Evolutionary conservation across 2,797 vertebrate species (phyloP), one percentile per base, ranked within the genome.

Genomic region (Spinibarbus caldwelli): DNA sequence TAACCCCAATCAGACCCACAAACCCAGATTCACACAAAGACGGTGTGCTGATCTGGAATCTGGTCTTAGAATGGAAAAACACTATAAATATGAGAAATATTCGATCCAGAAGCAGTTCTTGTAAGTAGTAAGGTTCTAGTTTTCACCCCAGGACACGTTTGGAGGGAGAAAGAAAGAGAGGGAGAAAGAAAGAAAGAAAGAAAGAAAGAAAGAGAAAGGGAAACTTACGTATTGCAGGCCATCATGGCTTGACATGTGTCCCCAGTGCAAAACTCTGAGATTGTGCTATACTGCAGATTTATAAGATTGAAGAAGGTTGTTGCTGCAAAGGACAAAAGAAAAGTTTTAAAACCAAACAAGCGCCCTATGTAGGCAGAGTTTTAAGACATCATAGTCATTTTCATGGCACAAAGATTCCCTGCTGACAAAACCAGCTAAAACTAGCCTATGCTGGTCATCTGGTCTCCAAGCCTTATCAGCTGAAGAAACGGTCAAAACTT

Each of bases 271-370:
- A 99, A 99, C 93, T 99, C 98, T 43, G 98, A 99, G 95, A 99
- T 97, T 93, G 98, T 99, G 96, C 98, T 99, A 93, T 99, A 99
- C 93, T 99, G 98, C 91, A 99, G 96, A 95, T 99, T 99, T 93
- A 99, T 98, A 88, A 99, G 98, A 92, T 99, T 99, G 95, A 99
- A 99, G 92, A 99, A 99, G 0, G 98, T 99, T 47, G 98, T 99
- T 59, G 98, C 98, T 99, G 95, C 79, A 36, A 23, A 83, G 59
- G 62, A 84, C 31, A 76, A 57, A 84, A 57, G n/a, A n/a, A 19
- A 80, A 36, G 59, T 31, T 62, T 2, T 2, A 57, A 57, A 57
- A 57, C 21, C 52, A 57, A n/a, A 57, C 4, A 57, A 31, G 15
- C 7, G 4, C 38, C 11, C 36, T 14, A 41, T 26, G 38, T 17